phyloP scores from a whole-genome alignment of 2,113 vertebrate genomes.

The Puma concolor region DNA sequence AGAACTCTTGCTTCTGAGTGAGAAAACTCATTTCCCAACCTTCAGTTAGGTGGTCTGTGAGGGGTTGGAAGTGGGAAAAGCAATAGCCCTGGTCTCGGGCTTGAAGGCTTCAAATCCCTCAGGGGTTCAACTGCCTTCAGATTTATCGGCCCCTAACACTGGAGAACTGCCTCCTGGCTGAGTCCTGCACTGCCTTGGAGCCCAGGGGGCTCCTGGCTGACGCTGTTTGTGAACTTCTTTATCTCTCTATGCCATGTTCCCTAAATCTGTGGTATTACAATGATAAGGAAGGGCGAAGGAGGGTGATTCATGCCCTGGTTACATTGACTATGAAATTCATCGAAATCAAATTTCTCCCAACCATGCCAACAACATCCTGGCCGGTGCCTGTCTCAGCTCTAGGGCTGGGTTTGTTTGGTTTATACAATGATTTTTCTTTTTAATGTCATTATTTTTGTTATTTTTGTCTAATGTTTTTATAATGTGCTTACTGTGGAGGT shows the following conservation, averaged over 20 bases:
- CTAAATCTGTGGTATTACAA: constrained; percentile 55
- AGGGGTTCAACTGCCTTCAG: constrained; percentile 5
- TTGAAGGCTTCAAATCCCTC: background rate
- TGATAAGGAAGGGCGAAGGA: constrained; percentile 64
- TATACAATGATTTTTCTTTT: constrained; percentile 71
- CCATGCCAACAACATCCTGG: constrained; percentile 51
- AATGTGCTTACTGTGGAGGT: constrained; percentile 68
- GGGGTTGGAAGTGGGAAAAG: constrained; percentile 17
- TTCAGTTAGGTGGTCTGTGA: background rate
- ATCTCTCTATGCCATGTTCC: constrained; percentile 52
- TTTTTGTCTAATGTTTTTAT: constrained; percentile 73
- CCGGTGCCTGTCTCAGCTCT: constrained; percentile 60
- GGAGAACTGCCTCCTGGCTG: constrained; percentile 35
- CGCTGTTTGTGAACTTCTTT: constrained; percentile 61
- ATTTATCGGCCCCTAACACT: constrained; percentile 45
- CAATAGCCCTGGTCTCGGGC: constrained; percentile 18
- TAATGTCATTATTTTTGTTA: constrained; percentile 81
- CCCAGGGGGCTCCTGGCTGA: constrained; percentile 52
- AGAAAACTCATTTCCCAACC: constrained; percentile 66
- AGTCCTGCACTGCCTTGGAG: background rate
- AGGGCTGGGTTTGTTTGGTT: constrained; percentile 65
- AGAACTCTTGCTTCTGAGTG: constrained; percentile 59
- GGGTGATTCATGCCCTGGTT: constrained; percentile 55
- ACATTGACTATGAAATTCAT: constrained; percentile 73
- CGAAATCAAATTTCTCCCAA: constrained; percentile 73